These are phyloP conservation scores for Armadillidium nasatum DNA, from an alignment of 1,140 invertebrate species.

Conservation along the genomic window DNA sequence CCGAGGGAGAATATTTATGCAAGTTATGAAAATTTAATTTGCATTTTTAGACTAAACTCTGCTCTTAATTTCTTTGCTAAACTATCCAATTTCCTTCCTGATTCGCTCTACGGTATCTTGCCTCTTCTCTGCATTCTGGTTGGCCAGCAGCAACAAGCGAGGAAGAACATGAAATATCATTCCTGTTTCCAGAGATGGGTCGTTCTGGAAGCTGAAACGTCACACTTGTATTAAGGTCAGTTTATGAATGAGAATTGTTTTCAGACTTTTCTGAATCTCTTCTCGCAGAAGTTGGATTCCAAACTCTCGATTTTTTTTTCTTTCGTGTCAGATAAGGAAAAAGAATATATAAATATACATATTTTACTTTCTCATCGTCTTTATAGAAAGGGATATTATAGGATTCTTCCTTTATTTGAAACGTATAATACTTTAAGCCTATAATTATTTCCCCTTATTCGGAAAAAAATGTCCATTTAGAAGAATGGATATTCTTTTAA, in stretches of 20 bases:
- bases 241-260: conserved; percentile 14
- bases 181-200: conserved; percentile 2
- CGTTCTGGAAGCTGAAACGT: conserved; percentile 6
- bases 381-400: neutral
- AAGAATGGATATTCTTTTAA: neutral
- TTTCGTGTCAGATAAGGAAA: conserved; percentile 5
- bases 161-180: conserved; percentile 8
- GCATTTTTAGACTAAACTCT: conserved; percentile 8
- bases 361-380: neutral
- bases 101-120: conserved; percentile 6
- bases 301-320: neutral
- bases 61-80: conserved; percentile 13
- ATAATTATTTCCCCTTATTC: neutral
- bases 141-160: conserved; percentile 6
- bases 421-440: conserved; percentile 3
- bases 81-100: conserved; percentile 12
- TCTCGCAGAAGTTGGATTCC: neutral
- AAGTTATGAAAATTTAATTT: conserved; percentile 10
- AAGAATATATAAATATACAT: neutral
- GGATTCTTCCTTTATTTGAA: neutral
- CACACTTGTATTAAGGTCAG: conserved; percentile 12
- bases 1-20: neutral
- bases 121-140: conserved; percentile 11
- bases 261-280: conserved; percentile 5
- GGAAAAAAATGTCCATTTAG: neutral